These are phyloP conservation scores for Paratilapia polleni DNA, from an alignment of 2,113 vertebrate genomes.

Conservation along the genomic window DNA sequence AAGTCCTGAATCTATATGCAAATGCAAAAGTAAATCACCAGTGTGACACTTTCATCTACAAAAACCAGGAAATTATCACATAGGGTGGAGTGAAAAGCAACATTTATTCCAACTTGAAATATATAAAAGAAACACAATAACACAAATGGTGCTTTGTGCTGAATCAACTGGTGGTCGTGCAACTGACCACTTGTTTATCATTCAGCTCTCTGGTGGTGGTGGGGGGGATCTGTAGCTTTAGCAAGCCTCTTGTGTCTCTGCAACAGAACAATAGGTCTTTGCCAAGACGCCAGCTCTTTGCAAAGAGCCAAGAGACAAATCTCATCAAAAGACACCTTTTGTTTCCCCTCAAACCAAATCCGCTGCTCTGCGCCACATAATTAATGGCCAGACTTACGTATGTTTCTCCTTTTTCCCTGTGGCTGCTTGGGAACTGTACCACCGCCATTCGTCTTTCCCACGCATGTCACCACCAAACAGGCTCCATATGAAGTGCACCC, in stretches of 20 bases:
- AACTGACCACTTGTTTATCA: slow-evolving; percentile 53
- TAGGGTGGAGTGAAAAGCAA: neutral
- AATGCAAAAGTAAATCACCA: neutral
- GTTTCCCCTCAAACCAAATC: slow-evolving; percentile 49
- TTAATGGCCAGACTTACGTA: slow-evolving; percentile 50
- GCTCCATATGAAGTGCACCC: neutral
- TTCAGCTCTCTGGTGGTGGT: slow-evolving; percentile 29
- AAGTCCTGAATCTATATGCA: no score
- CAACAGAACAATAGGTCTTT: slow-evolving; percentile 59
- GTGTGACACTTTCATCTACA: neutral
- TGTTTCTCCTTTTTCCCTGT: neutral
- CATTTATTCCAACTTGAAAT: neutral
- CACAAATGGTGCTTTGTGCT: slow-evolving; percentile 18
- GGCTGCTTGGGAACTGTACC: slow-evolving; percentile 40
- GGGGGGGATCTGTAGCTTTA: slow-evolving; percentile 7
- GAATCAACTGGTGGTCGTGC: slow-evolving; percentile 37
- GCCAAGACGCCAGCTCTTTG: slow-evolving; percentile 45
- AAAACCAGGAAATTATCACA: neutral
- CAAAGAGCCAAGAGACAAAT: slow-evolving; percentile 57
- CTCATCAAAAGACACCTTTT: slow-evolving; percentile 56
- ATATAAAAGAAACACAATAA: slow-evolving; percentile 13
- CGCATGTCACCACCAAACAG: slow-evolving; percentile 35
- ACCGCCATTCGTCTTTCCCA: slow-evolving; percentile 51
- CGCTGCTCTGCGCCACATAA: slow-evolving; percentile 54
- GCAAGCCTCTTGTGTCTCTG: slow-evolving; percentile 38